phyloP scores from a whole-genome alignment of 92 coral and sea anemone genomes.

The Virgularia gustaviana region DNA sequence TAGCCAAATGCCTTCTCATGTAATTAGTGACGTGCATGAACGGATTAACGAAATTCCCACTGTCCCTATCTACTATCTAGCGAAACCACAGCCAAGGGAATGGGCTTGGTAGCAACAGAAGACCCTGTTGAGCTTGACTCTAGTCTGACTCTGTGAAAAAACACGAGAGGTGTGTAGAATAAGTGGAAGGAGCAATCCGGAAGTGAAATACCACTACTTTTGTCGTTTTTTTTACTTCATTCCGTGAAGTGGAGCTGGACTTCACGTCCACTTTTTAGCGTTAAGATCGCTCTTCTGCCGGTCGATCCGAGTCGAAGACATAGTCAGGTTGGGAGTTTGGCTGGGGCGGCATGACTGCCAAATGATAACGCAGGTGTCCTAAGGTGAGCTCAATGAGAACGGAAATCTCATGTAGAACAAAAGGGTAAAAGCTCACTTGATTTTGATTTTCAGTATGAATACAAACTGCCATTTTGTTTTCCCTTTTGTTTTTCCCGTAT shows the following conservation, averaged over 20 bases:
- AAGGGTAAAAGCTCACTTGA: conserved; percentile 51
- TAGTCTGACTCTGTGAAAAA: conserved; percentile 42
- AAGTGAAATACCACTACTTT: conserved; percentile 28
- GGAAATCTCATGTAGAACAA: conserved; percentile 45
- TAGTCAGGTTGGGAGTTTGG: conserved; percentile 62
- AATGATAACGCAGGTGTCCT: conserved; percentile 60
- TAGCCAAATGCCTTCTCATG: conserved; percentile 59
- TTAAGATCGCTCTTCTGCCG: conserved; percentile 39
- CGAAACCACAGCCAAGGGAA: conserved; percentile 57
- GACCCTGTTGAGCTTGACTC: conserved; percentile 62
- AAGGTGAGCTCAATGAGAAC: conserved; percentile 59
- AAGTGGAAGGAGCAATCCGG: conserved; percentile 27
- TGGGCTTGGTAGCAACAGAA: conserved; percentile 50
- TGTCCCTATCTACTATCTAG: conserved; percentile 56
- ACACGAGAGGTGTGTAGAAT: conserved; percentile 21
- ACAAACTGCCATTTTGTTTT: too few species aligned
- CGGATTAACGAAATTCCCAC: conserved; percentile 56
- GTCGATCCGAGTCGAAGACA: conserved; percentile 56
- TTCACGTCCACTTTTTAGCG: conserved; percentile 13
- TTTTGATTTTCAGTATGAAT: conserved; percentile 51
- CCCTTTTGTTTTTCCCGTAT: too few species aligned
- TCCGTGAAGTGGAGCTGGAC: conserved; percentile 13
- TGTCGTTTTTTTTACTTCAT: conserved; percentile 6
- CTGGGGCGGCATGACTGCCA: too few species aligned
- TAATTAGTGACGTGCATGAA: conserved; percentile 59